phyloP scores from a whole-genome alignment of 2,888 invertebrate genomes.

The Drosophila barbarae region DNA sequence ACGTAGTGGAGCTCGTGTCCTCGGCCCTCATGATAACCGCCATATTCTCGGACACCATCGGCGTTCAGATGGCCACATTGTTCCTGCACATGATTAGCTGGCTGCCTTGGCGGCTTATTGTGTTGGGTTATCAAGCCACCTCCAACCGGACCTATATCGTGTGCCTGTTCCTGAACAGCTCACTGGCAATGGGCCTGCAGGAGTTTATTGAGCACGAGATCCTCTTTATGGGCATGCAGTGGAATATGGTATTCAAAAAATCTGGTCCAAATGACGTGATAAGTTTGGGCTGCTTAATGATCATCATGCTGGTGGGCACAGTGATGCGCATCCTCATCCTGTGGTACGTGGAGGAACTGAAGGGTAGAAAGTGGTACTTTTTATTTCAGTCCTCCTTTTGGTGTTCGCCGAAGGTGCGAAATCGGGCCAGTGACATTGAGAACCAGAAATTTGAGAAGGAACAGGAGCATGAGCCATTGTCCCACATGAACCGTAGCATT shows the following conservation, averaged over 20 bases:
- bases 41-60: conserved; percentile 88
- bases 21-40: conserved; percentile 88
- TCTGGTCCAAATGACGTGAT: conserved; percentile 84
- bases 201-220: conserved; percentile 30
- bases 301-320: conserved; percentile 81
- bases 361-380: conserved; percentile 89
- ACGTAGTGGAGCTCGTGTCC: conserved; percentile 84
- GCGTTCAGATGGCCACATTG: conserved; percentile 86
- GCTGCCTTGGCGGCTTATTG: conserved; percentile 81
- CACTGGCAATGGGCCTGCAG: conserved; percentile 31
- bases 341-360: conserved; percentile 90
- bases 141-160: not conserved
- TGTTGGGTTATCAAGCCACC: not conserved
- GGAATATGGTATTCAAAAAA: conserved; percentile 81
- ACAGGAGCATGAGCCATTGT: conserved; percentile 22
- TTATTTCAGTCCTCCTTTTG: conserved; percentile 83
- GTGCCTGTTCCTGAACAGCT: conserved; percentile 46
- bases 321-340: conserved; percentile 84
- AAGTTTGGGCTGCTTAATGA: conserved; percentile 84
- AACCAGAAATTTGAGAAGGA: not conserved
- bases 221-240: conserved; percentile 81
- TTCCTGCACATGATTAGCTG: conserved; percentile 86
- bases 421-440: not conserved
- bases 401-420: conserved; percentile 59
- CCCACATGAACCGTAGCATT: conserved; percentile 61